Evolutionary conservation across 2,113 vertebrate species (phyloP), one percentile per base, ranked within the genome.

Genomic region (Hydrochoerus hydrochaeris): DNA sequence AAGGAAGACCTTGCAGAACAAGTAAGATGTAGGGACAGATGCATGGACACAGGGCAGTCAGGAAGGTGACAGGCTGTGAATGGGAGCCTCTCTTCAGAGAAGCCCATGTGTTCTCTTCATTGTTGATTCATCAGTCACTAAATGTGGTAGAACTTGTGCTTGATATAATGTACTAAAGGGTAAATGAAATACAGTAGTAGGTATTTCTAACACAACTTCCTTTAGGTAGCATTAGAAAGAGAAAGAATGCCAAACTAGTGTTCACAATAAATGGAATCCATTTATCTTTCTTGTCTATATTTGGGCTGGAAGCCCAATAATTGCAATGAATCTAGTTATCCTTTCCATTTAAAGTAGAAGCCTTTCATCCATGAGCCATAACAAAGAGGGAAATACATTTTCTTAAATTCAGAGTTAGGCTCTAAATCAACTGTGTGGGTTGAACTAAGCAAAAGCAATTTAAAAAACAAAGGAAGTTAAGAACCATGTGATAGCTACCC

Each of bases 171-270:
- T 32, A 5, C 20, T 78, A 78, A 83, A 73, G 35, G 38, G 52
- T 17, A n/a, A 77, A 84, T 30, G 28, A 85, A 94, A 97, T 80
- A 44, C 10, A 78, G 38, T 4, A 85, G 20, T 26, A 82, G 1
- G 8, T 19, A 80, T 44, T 90, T 96, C 54, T 54, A 90, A 90
- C 88, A 95, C 57, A 32, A 71, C 65, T 85, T 62, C 13, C 28
- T 73, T 62, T 82, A 46, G 20, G 38, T 41, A 41, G 46, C 30
- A 65, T 63, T 57, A 62, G n/a, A 41, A 92, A 92, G 54, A 67
- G 32, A 49, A 86, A 89, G 32, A 17, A 58, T 58, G 69, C 20
- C 62, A 80, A 78, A 84, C 22, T 67, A 60, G 24, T 58, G 17
- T 19, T 78, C 49, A 84, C 7, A 41, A 22, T 35, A 14, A 81